These are phyloP conservation scores for Araneus ventricosus DNA, from an alignment of 1,140 invertebrate species.

Conservation along the genomic window DNA sequence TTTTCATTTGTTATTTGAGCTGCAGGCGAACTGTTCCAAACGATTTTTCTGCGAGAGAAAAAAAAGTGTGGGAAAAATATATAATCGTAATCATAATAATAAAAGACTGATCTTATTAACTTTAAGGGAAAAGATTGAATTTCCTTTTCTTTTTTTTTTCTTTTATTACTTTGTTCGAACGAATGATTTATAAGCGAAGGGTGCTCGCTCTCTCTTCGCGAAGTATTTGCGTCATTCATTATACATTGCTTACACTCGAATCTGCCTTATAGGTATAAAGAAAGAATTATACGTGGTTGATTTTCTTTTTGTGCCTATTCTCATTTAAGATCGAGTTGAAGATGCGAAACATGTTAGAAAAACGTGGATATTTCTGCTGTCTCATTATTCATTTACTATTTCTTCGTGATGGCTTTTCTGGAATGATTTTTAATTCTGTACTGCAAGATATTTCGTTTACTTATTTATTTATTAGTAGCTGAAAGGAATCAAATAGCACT, in stretches of 20 bases:
- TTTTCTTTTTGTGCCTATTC: background rate
- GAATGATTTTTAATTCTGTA: background rate
- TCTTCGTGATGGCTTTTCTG: background rate
- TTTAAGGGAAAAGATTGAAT: slow-evolving; percentile 6
- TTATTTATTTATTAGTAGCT: background rate
- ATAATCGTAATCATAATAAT: slow-evolving; percentile 16
- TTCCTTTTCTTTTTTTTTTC: background rate
- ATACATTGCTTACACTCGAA: background rate
- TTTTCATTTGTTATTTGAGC: slow-evolving; percentile 34
- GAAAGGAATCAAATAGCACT: background rate
- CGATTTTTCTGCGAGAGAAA: background rate
- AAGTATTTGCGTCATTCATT: slow-evolving; percentile 8
- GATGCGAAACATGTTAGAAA: background rate
- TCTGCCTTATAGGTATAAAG: background rate
- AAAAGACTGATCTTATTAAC: slow-evolving; percentile 13
- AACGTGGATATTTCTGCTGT: background rate
- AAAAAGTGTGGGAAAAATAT: background rate
- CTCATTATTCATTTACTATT: background rate
- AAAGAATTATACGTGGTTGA: background rate
- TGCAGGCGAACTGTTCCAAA: background rate
- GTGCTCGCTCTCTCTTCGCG: background rate
- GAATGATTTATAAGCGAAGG: background rate
- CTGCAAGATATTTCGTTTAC: background rate
- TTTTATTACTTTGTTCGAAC: background rate
- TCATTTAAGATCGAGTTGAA: background rate